Evolutionary conservation across 1,140 invertebrate species (phyloP), one percentile per base, ranked within the genome.

Genomic region (Leptinotarsa texana): DNA sequence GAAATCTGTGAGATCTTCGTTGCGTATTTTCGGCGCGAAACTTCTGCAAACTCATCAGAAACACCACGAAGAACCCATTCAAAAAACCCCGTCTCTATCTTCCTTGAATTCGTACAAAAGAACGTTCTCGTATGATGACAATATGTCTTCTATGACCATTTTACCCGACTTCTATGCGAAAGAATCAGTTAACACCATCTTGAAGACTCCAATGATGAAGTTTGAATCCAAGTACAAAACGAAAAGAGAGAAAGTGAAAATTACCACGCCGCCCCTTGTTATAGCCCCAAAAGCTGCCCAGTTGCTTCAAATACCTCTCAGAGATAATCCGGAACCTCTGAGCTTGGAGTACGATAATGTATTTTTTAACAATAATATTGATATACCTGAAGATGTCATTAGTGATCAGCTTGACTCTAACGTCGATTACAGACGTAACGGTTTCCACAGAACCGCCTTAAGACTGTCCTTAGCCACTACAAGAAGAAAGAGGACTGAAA

Each of bases 1-100:
- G 75, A 89, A 90, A 78, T 93, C 92, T 49, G 90, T 94, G 78
- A 88, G 92, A 73, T 90, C 91, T 51, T 94, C 92, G 49, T 84
- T 93, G 63, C 89, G 90, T 77, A 84, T 92, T 75, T 90, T 94
- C 74, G 87, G 88, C 71, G 87, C 87, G 78, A 86, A 87, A 74
- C 86, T 88, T 84, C 84, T 88, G 62, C 84, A 85, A 47, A 83
- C 83, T 68, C 87, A 88, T 74, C 73, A 69, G 24, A 69, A 77
- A 33, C 68, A 48, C 51, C 68, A 82, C 78, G 82, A 85, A 21
- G 80, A 82, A 21, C 81, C 83, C 68, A 85, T 84, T 78, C 80
- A 75, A 73, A 81, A 80, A 63, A 84, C 84, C 69, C 83, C 83
- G 22, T 84, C 87, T 13, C 79, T 87, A 49, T 86, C 87, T 66